Base-by-base conservation (phyloP, 2,888 invertebrate genomes). In the Pseudococcus longispinus region DNA sequence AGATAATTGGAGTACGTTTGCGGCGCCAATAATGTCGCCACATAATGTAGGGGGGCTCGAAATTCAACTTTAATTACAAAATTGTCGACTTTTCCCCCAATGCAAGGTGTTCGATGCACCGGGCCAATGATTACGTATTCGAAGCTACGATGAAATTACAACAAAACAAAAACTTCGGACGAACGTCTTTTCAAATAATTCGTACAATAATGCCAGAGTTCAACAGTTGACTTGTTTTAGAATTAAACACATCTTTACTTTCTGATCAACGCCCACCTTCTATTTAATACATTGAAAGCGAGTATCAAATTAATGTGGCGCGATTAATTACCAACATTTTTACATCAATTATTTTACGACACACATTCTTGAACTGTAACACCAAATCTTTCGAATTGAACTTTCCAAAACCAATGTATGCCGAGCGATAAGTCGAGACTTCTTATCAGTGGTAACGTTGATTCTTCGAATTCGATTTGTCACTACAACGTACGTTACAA, bases 21-120 rank as follows among this genome's bases (percentile, higher is more conserved):
- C 60, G 84, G 84, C 84, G 84, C 84, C 84, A 37, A 55, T 84
- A 84, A 84, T 20, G 84, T 51, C 60, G 55, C 84, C 84, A 84
- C 84, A 55, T 42, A n/a, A 80, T n/a, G 18, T 37, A 74, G n/a
- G 77, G 77, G 42, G 42, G 29, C 29, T 42, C 42, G 77, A 37
- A 20, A 42, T 18, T n/a, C 42, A 42, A 80, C 29, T 80, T 80
- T 23, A 80, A 80, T 80, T 80, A 80, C 77, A 80, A 42, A 80
- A 42, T 80, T 9, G 32, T 20, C 77, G 42, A 20, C n/a, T 80
- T 42, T 74, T 15, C 26, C n/a, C n/a, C n/a, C n/a, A n/a, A 29
- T n/a, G 9, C 60, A 18, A 6, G 1, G 15, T 70, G 26, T 1
- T 70, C 37, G 37, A 37, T 37, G 37, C 37, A 37, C 5, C 37